Percentiles rank a stretch among this genome's conserved stretches.
Evolutionary conservation across 2,797 vertebrate species (phyloP).

Genomic region (Chaetophractus vellerosus): DNA sequence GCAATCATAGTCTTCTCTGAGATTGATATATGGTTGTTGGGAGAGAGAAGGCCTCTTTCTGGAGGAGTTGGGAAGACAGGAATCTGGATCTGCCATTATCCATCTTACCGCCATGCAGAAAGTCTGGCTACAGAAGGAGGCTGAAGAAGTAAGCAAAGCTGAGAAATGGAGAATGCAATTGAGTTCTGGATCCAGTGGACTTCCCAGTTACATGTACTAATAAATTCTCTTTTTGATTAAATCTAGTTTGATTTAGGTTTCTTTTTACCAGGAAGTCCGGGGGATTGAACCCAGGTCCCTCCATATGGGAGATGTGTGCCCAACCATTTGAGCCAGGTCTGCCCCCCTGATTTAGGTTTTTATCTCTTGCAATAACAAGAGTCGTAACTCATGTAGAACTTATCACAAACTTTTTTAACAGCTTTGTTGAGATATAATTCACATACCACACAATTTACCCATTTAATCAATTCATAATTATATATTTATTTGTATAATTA

Average conservation of each 20-base stretch:
- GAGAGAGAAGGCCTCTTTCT: not conserved
- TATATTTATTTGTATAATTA: conserved; percentile 5
- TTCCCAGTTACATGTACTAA: not conserved
- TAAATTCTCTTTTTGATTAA: conserved; percentile 37
- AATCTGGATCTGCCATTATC: conserved; percentile 35
- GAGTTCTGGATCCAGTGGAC: not conserved
- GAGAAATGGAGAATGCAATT: not conserved
- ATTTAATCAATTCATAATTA: conserved; percentile 26
- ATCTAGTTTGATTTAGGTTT: conserved; percentile 63
- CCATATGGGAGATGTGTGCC: too few relatives aligned
- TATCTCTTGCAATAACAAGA: conserved; percentile 17
- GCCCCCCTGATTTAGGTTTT: too few relatives aligned
- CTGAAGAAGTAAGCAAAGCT: conserved; percentile 33
- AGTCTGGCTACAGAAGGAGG: not conserved
- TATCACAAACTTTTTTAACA: conserved; percentile 27
- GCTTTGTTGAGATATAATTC: conserved; percentile 37
- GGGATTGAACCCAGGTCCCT: too few relatives aligned
- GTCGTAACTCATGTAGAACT: conserved; percentile 50
- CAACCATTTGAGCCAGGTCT: too few relatives aligned
- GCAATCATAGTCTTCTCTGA: conserved; percentile 30
- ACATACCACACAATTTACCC: not conserved
- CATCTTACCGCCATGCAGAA: not conserved
- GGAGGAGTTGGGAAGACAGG: not conserved
- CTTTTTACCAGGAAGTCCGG: too few relatives aligned
- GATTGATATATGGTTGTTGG: not conserved